Base-by-base conservation (phyloP, 2,888 invertebrate genomes). In the Phania funesta region DNA sequence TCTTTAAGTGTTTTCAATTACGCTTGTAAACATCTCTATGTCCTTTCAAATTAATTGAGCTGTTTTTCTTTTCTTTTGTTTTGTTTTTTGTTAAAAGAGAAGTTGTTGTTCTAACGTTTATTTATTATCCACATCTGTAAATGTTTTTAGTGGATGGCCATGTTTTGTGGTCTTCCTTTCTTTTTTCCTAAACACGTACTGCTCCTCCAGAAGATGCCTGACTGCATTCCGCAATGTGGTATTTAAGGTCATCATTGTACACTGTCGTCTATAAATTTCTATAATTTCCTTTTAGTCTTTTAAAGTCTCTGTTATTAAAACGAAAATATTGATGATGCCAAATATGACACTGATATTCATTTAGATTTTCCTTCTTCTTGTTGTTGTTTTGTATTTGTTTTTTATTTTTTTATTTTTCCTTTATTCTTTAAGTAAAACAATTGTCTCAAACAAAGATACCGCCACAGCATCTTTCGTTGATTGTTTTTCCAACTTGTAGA, bases 301-400 rank as follows among this genome's bases (percentile, higher is more conserved):
- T 48, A 26, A 60, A 48, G 62, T 67, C 67, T 67, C 22, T 58
- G 65, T 65, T 58, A 71, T 65, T 58, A 58, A 64, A 64, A 75
- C 29, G 44, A 44, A 41, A 73, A 52, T 62, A 52, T 46, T 65
- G 38, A 67, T 71, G 65, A 29, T 68, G 64, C 64, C 52, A 74
- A 74, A 67, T 74, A 74, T 65, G 81, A 82, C 74, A 82, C 50
- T 46, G 74, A 82, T 78, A 78, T 78, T 78, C 77, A 67, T 81
- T 73, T 68, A 62, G 67, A 76, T 68, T 22, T 70, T 46, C 18
- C 24, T 62, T 75, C 8, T 29, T 20, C 0, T 54, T 48, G 16
- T 65, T 50, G 1, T 38, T 9, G 1, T 50, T 29, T 65, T 48
- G 46, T 26, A 29, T 46, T 62, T 62, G 32, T 60, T 24, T 46